Evolutionary conservation across 1,140 invertebrate species (phyloP).

Genomic region (Drosophila sulfurigaster): DNA sequence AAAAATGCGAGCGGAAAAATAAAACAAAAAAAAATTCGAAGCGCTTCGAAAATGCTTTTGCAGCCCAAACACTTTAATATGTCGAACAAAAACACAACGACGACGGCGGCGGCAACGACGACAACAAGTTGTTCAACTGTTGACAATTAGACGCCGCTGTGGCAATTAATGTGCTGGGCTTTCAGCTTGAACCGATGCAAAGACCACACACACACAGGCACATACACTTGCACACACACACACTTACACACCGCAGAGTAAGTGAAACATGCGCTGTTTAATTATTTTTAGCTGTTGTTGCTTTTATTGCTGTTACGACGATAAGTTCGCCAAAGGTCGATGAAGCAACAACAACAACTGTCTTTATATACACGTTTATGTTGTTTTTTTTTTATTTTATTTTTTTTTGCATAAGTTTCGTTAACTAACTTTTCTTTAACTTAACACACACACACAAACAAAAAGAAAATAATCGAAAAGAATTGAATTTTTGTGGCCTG

Average conservation of each 20-base stretch:
- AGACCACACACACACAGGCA: conserved; percentile 45
- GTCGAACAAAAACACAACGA: conserved; percentile 19
- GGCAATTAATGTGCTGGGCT: conserved; percentile 53
- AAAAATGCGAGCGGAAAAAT: background rate
- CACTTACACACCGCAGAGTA: conserved; percentile 1
- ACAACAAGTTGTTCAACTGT: conserved; percentile 44
- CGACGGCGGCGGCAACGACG: conserved; percentile 4
- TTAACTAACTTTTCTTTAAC: conserved; percentile 27
- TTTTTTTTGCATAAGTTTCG: background rate
- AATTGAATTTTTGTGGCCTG: conserved; percentile 20
- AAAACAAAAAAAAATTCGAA: conserved; percentile 9
- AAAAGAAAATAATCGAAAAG: conserved; percentile 7
- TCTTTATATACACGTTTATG: conserved; percentile 25
- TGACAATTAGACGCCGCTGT: conserved; percentile 54
- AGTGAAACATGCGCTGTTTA: conserved; percentile 66
- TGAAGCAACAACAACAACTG: conserved; percentile 19
- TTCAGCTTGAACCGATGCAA: conserved; percentile 43
- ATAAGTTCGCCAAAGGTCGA: conserved; percentile 74
- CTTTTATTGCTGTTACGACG: conserved; percentile 62
- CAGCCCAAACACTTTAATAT: conserved; percentile 45
- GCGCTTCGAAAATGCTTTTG: conserved; percentile 41
- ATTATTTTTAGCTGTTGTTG: conserved; percentile 69
- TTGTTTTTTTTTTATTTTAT: conserved; percentile 10
- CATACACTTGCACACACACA: conserved; percentile 17
- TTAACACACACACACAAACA: conserved; percentile 8